Conservation (phyloP, 2,888 invertebrate genomes). For the Drosophila multiciliata region DNA sequence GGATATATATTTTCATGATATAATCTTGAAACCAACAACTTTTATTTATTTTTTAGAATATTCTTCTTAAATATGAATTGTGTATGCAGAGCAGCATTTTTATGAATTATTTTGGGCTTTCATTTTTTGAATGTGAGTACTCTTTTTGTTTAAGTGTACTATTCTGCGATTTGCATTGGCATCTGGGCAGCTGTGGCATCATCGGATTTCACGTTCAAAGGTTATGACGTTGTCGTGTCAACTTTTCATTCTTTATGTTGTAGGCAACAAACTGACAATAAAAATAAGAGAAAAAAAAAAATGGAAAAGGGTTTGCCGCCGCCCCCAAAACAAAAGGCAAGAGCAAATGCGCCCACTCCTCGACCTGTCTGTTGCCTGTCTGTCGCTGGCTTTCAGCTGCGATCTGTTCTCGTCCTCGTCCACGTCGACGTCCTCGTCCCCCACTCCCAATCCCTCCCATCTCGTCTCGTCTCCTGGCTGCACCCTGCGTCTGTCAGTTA, state of each 20-base stretch:
- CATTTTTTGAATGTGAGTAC: neutral
- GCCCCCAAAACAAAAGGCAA: constrained; percentile 67
- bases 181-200: constrained; percentile 22
- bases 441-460: neutral
- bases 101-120: neutral
- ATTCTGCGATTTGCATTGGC: constrained; percentile 32
- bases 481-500: constrained; percentile 72
- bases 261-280: constrained; percentile 8
- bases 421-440: neutral
- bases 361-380: constrained; percentile 29
- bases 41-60: neutral
- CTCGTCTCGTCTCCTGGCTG: constrained; percentile 7
- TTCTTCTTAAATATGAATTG: neutral
- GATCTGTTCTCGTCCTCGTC: constrained; percentile 36
- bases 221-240: constrained; percentile 84
- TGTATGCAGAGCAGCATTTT: neutral
- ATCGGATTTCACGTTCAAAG: constrained; percentile 82
- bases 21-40: fast-evolving
- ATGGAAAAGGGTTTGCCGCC: constrained; percentile 77
- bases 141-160: neutral
- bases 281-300: neutral
- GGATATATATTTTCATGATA: neutral
- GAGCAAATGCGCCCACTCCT: constrained; percentile 71
- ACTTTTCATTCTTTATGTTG: constrained; percentile 83
- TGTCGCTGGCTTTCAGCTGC: constrained; percentile 51